Base-by-base conservation (phyloP, 2,888 invertebrate species). In the Pandemis cinnamomeana region DNA sequence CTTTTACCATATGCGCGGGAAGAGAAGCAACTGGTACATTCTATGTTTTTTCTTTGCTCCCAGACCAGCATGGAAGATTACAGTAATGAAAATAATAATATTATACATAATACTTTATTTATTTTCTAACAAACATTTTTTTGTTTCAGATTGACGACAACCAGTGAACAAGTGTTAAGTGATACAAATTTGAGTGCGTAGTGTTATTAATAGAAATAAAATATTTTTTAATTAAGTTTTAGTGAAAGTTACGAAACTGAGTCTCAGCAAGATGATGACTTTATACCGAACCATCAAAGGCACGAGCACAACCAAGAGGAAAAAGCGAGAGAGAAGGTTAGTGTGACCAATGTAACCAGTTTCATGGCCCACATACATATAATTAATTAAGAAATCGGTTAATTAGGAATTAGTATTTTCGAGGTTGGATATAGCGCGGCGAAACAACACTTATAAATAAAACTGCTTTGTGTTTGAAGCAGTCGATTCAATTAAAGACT, bases 281-380 rank as follows among this genome's bases (percentile, higher is more conserved):
- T 75, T 95, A 67, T 95, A 95, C 82, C 87, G 95, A 86, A 95
- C 95, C 86, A 94, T 95, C 72, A 95, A 95, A 80, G 95, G 95
- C 42, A 94, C 93, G 41, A 92, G 94, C 68, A 94, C 95, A 0
- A 85, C 92, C 41, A 95, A 94, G 82, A 89, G 95, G 80, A 94
- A 93, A 86, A 91, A 92, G 83, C 86, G 95, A 69, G 95, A 95
- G 80, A 89, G 95, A 88, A 95, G 95, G 94, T 94, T 75, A 79
- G 82, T 61, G 53, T 53, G 53, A 53, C 53, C 53, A 53, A 53
- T 58, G 13, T n/a, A 10, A 67, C 62, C 60, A 71, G 46, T 75
- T 55, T 71, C 67, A 27, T 60, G 36, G 51, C 73, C 67, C 8
- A 67, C 27, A 44, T 75, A 75, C 74, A 70, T 73, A 64, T 67